Base-by-base conservation (phyloP, 2,888 invertebrate genomes). In the Clunio marinus region DNA sequence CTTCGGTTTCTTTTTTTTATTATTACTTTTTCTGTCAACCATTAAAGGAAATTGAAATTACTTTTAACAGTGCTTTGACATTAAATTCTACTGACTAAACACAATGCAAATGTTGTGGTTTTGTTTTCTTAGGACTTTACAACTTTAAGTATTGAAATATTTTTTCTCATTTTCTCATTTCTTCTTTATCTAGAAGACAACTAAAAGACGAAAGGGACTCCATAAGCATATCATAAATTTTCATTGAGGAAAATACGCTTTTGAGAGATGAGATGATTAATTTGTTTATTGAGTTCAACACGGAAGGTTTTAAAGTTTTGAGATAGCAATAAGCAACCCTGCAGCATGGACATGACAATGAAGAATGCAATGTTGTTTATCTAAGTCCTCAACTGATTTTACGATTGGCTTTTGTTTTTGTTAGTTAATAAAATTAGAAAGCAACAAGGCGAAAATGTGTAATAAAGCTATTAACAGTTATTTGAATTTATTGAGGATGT, bases 51-150 rank as follows among this genome's bases (percentile, higher is more conserved):
- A 51, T 51, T 51, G 32, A 10, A 32, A 32, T 32, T 32, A 10
- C 32, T 32, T 32, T 32, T 8, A 8, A 10, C 32, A n/a, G n/a
- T n/a, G 32, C 15, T 45, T 45, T 45, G 51, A 51, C 51, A 20
- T 51, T 17, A 17, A 51, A 51, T 60, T 35, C n/a, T 35, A 60
- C 35, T 60, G 46, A 46, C 51, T 51, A 17, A 4, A 7, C 5
- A 4, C 32, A 32, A 32, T n/a, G 15, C 15, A 10, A 25, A 8
- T 24, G 22, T n/a, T 62, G 41, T 45, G 63, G 63, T 63, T 63
- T 45, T 63, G 63, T 63, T 63, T 63, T 63, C 46, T 63, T 63
- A 63, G 63, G 63, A 63, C 63, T 46, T 63, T 63, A 63, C 13
- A 28, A 22, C 63, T 41, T 41, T 62, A 10, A 32, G 32, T 59